Evolutionary conservation across 2,113 vertebrate genomes (phyloP), one percentile per base, ranked within the genome.

Genomic region (Todiramphus saurophagus): DNA sequence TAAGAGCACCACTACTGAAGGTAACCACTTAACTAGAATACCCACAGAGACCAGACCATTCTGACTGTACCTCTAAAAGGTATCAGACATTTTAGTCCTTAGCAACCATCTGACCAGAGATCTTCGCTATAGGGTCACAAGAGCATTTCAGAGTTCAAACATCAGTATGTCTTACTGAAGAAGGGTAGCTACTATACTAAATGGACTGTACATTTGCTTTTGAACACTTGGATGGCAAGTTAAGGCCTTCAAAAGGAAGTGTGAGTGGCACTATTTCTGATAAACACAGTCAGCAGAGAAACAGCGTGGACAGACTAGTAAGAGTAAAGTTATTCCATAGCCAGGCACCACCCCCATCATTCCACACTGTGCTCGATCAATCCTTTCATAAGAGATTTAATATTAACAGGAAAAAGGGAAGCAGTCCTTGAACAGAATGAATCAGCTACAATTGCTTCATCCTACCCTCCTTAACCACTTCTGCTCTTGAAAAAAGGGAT

Each of bases 371-470:
- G 20, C 16, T 81, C 30, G 75, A 72, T 37, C 85, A 91, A 46
- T 43, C 56, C 35, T 66, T 83, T 81, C 76, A 64, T 11, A 85
- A 64, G 39, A 2, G 93, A 68, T 81, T 92, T 87, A 96, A 93
- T 89, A 96, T 94, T 95, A 96, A 97, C 92, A 86, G 64, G 64
- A 89, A 59, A 59, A 87, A 89, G 58, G 66, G 53, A 93, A 92
- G 35, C 11, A 77, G 83, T 58, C 86, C 88, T 95, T 89, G 86
- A 93, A 87, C 48, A 81, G 56, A 77, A 83, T 51, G 27, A 82
- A 88, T 86, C 75, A 74, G 51, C 82, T 72, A 15, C 1, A 2
- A 84, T 72, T 92, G 64, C 83, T 82, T 84, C 69, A 93, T 20
- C 8, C n/a, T 63, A 46, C 18, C 11, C 59, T 90, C 10, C 51